Evolutionary conservation across 2,888 invertebrate species (phyloP).

Genomic region (Noctua pronuba): DNA sequence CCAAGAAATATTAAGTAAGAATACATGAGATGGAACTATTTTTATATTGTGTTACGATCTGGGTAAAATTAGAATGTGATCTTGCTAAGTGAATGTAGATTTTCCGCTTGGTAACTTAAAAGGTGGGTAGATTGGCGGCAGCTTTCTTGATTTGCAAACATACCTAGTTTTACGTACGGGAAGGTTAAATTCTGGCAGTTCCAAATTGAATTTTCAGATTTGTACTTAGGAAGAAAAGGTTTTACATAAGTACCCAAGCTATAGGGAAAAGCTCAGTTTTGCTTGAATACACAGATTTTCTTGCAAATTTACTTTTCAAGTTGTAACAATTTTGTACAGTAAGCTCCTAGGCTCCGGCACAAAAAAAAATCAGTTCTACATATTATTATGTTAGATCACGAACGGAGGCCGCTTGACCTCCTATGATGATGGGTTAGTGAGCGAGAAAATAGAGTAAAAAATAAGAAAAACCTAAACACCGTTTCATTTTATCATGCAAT

Average conservation of each 20-base stretch:
- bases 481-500: not conserved
- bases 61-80: constrained; percentile 1
- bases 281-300: not conserved
- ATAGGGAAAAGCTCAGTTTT: no score
- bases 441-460: not conserved
- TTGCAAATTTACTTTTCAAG: not conserved
- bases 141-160: not conserved
- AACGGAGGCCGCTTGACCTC: constrained; percentile 39
- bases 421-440: constrained; percentile 3
- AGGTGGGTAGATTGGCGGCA: not conserved
- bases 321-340: not conserved
- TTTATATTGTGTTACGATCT: not conserved
- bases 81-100: not conserved
- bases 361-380: not conserved
- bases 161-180: not conserved
- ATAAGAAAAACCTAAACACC: not conserved
- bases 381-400: constrained; percentile 53
- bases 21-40: constrained; percentile 2
- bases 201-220: not conserved
- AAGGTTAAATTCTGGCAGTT: not conserved
- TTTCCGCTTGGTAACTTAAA: not conserved
- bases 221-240: not conserved
- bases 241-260: not conserved
- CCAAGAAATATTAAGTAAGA: constrained; percentile 9
- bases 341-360: not conserved